Evolutionary conservation across 1,140 invertebrate genomes (phyloP), one percentile per base, ranked within the genome.

Genomic region (Gryon sp.): DNA sequence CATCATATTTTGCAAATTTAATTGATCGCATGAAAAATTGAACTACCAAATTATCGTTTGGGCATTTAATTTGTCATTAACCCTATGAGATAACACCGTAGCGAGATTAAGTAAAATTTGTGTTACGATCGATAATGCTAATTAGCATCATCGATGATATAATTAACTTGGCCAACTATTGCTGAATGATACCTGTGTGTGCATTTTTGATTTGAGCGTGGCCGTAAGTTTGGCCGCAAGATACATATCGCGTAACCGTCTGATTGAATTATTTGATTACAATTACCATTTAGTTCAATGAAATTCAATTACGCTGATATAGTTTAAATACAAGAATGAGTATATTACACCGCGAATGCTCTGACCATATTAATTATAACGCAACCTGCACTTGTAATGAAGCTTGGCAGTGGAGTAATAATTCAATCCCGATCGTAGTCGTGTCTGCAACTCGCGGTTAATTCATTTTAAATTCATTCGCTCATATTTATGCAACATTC

Each of bases 301-400:
- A 50, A 73, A 73, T 73, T 73, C 68, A 63, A 63, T 73, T 73
- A 73, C 68, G 57, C 40, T 41, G 57, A 72, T 73, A 63, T 63
- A 55, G 68, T 62, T 73, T 63, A 57, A 57, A 63, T 57, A 73
- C 68, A 73, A 73, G 68, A 72, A 72, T 72, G 68, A 72, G 68
- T 62, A 38, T 53, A 52, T 62, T 62, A 59, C 57, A 55, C 68
- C 38, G 68, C 57, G 68, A 53, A 70, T 24, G 30, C 48, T 62
- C 55, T 50, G 43, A 46, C 55, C 68, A 62, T 72, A 72, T 73
- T 73, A 74, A 74, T 74, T 65, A 74, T 65, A 50, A 43, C 52
- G 41, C 48, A 48, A 52, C 69, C 52, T 50, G 69, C 50, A 52
- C 69, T 57, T 65, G 69, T 65, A 74, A 74, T 65, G 69, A 65